Conservation (phyloP, 2,113 vertebrate genomes). For the Lonchura striata region DNA sequence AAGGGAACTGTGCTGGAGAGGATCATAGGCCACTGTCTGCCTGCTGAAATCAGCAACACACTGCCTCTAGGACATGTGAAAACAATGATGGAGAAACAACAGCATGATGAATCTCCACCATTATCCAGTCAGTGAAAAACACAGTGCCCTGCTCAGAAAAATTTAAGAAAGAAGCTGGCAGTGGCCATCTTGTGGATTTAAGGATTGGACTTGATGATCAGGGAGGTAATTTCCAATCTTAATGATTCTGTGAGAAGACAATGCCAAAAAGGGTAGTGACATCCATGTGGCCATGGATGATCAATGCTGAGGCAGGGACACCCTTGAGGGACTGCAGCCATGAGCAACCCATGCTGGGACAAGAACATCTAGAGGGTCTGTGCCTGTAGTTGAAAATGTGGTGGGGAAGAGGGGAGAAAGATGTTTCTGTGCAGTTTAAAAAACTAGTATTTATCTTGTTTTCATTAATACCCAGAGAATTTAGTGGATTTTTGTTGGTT, state of each 20-base stretch:
- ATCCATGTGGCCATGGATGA: neutral
- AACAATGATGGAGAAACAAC: neutral
- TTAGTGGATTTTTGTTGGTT: neutral
- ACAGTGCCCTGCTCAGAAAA: neutral
- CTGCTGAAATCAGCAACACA: neutral
- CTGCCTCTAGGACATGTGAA: neutral
- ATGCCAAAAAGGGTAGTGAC: neutral
- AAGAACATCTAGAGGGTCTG: neutral
- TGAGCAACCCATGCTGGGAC: neutral
- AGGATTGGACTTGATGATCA: neutral
- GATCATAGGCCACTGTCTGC: neutral
- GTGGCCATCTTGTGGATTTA: neutral
- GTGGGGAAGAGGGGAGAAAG: neutral
- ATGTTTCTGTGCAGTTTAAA: neutral
- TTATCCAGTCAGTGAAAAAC: neutral
- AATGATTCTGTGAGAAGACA: neutral
- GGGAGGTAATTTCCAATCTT: neutral
- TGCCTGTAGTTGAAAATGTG: neutral
- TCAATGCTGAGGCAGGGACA: neutral
- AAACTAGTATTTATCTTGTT: neutral
- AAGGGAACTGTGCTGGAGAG: neutral
- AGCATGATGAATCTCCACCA: neutral
- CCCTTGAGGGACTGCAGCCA: fast-evolving
- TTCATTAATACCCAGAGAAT: neutral
- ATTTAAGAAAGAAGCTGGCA: neutral